phyloP scores from a whole-genome alignment of 1,140 invertebrate genomes.

The Sitobion miscanthi region DNA sequence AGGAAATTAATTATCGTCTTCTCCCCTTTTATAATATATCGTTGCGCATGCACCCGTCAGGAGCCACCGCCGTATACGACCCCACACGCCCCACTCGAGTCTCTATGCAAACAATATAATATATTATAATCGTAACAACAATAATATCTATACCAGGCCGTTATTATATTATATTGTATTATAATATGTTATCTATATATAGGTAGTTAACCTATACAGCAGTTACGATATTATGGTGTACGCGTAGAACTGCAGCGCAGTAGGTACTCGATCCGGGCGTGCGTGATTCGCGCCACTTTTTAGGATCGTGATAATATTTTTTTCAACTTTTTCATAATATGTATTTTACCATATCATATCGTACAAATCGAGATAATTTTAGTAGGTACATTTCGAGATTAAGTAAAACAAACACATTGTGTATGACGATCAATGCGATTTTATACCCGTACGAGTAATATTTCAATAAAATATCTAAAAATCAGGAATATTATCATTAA shows the following conservation, averaged over 20 bases:
- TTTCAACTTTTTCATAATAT: too few relatives aligned
- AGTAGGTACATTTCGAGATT: too few relatives aligned
- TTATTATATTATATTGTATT: neutral
- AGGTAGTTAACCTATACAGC: neutral
- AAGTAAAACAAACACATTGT: too few relatives aligned
- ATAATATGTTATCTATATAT: neutral
- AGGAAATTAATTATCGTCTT: conserved; percentile 13
- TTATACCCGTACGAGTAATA: too few relatives aligned
- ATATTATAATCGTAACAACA: neutral
- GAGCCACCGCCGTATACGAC: neutral
- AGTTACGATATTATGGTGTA: neutral
- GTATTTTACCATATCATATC: too few relatives aligned
- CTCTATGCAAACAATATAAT: neutral
- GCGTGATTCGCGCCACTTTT: too few relatives aligned
- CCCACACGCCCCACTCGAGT: neutral
- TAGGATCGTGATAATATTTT: too few relatives aligned
- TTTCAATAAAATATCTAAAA: too few relatives aligned
- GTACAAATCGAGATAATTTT: too few relatives aligned
- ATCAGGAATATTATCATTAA: too few relatives aligned
- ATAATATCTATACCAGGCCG: neutral
- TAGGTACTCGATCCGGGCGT: neutral
- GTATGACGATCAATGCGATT: too few relatives aligned
- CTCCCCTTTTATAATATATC: neutral
- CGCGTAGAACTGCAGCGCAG: neutral
- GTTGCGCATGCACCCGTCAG: neutral